phyloP scores from a whole-genome alignment of 2,888 invertebrate genomes.

The Dynastes grantii region DNA sequence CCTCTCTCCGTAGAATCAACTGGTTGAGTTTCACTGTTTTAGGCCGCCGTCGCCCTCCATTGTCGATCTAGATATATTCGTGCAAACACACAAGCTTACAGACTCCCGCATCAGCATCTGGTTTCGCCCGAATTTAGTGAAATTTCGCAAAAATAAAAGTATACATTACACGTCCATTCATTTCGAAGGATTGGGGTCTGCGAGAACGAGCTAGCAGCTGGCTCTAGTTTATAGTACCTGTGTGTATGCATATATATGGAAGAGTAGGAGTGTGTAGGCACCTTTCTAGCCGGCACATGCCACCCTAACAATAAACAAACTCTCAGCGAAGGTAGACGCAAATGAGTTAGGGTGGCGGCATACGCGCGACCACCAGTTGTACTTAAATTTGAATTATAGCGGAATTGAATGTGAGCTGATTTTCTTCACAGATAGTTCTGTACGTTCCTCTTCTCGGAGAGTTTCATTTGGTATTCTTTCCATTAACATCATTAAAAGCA shows the following conservation, averaged over 20 bases:
- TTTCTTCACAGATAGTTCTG: no score
- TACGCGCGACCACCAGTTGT: slow-evolving; percentile 19
- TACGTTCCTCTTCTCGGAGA: no score
- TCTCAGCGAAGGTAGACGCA: slow-evolving; percentile 4
- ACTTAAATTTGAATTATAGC: slow-evolving; percentile 7
- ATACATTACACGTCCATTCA: slow-evolving; percentile 45
- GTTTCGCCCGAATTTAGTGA: slow-evolving; percentile 39
- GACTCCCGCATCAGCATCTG: slow-evolving; percentile 18
- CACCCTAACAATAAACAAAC: slow-evolving; percentile 44
- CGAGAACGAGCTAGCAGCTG: slow-evolving; percentile 31
- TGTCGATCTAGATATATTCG: not conserved
- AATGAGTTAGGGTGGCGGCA: slow-evolving; percentile 28
- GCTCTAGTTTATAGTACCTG: slow-evolving; percentile 2
- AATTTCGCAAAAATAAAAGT: slow-evolving; percentile 46
- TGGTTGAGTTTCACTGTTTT: slow-evolving; percentile 34
- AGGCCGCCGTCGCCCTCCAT: not conserved
- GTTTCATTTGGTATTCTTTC: no score
- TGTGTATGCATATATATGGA: not conserved
- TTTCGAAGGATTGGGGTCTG: not conserved
- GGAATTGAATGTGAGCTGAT: no score
- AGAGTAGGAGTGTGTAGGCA: slow-evolving; percentile 6
- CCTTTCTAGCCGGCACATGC: slow-evolving; percentile 45
- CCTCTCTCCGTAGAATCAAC: not conserved
- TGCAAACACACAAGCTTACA: not conserved
- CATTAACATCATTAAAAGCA: no score